phyloP scores from a whole-genome alignment of 2,797 vertebrate genomes.

The Eulemur albifrons region DNA sequence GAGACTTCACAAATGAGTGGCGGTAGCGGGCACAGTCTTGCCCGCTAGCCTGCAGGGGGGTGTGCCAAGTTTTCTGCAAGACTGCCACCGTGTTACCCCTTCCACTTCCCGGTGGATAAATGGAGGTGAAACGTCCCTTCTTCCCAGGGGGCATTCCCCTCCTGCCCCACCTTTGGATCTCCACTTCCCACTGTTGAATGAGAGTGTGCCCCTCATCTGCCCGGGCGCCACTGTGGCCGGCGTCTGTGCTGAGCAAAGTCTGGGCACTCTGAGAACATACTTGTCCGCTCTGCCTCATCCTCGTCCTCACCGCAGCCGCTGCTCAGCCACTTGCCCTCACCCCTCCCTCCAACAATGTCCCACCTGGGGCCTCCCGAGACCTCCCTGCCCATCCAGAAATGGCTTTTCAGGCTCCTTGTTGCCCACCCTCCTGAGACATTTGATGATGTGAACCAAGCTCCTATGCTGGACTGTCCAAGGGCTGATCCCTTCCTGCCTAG shows the following conservation, averaged over 20 bases:
- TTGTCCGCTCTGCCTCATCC: not conserved
- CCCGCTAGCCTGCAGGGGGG: not conserved
- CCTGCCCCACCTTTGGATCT: accelerated
- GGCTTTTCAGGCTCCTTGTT: not conserved
- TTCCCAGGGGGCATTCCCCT: not conserved
- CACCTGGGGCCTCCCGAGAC: not conserved
- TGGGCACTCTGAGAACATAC: accelerated
- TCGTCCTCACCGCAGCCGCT: not conserved
- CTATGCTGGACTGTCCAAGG: not conserved
- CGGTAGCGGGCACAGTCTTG: not conserved
- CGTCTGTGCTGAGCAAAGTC: not conserved
- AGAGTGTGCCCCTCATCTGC: not conserved
- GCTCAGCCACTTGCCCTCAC: not conserved
- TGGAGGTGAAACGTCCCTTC: not conserved
- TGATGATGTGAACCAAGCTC: not conserved
- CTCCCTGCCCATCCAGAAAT: not conserved
- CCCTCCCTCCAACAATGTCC: not conserved
- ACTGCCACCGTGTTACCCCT: accelerated
- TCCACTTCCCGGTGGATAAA: not conserved
- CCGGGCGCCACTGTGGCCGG: accelerated
- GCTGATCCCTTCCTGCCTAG: not conserved
- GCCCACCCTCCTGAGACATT: not conserved
- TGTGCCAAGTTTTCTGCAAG: not conserved
- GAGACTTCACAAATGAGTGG: not conserved
- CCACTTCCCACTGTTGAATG: not conserved